Conservation (phyloP, 2,888 invertebrate genomes). For the Andrena trimmerana region DNA sequence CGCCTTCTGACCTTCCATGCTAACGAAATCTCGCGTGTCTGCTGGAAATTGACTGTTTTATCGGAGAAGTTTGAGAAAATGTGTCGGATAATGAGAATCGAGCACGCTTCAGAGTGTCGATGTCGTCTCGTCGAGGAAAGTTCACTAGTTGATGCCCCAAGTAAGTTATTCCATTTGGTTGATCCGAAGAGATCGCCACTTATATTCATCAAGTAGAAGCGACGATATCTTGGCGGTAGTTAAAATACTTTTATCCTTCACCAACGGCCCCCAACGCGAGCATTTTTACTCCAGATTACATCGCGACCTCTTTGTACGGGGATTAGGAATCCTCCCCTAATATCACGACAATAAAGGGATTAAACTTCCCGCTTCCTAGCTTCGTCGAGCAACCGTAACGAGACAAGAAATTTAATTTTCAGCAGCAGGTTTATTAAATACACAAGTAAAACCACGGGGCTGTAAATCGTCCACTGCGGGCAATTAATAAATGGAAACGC, state of each 20-base stretch:
- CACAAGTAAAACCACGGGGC: neutral
- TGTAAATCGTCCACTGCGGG: neutral
- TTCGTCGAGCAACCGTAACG: slow-evolving; percentile 3
- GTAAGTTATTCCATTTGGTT: slow-evolving; percentile 54
- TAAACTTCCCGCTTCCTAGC: slow-evolving; percentile 18
- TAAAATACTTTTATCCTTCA: slow-evolving; percentile 39
- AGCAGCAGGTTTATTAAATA: slow-evolving; percentile 36
- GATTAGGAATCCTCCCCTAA: slow-evolving; percentile 33
- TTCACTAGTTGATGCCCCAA: neutral
- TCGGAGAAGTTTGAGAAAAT: slow-evolving; percentile 15
- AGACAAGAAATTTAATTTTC: slow-evolving; percentile 43
- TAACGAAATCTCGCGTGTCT: neutral
- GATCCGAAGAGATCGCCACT: slow-evolving; percentile 35
- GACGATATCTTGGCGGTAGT: slow-evolving; percentile 18
- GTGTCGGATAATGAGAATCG: slow-evolving; percentile 35
- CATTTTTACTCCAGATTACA: slow-evolving; percentile 24
- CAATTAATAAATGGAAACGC: slow-evolving; percentile 7
- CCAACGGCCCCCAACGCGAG: slow-evolving; percentile 22
- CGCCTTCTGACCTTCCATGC: neutral
- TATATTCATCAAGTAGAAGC: slow-evolving; percentile 30
- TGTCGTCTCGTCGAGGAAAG: neutral
- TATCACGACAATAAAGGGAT: slow-evolving; percentile 47
- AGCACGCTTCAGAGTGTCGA: neutral
- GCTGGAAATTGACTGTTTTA: neutral
- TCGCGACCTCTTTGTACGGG: slow-evolving; percentile 29